Evolutionary conservation across 2,113 vertebrate species (phyloP), one percentile per base, ranked within the genome.

Genomic region (Bubo blakistoni): DNA sequence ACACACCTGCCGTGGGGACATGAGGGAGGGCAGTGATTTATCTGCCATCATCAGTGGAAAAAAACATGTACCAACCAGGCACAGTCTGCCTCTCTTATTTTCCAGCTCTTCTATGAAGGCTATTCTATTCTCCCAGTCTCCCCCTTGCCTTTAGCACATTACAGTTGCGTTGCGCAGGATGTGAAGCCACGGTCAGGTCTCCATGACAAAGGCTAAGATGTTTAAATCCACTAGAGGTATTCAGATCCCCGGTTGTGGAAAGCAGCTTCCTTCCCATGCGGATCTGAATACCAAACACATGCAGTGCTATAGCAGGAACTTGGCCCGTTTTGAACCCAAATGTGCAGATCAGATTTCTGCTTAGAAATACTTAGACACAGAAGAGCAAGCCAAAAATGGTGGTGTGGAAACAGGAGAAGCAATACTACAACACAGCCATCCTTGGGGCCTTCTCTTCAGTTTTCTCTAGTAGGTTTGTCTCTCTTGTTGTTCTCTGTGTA

Each of bases 291-390:
- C 78, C 84, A 47, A 94, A 55, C 57, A 92, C n/a, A 16, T 61
- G 61, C 58, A 88, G 21, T 44, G 20, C 58, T 85, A 13, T 26
- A 77, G 73, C 40, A 89, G 49, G 49, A 92, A 61, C 54, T 88
- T 71, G 44, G 91, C 69, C 63, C 16, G 2, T 94, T 96, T 84
- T 71, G 69, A 92, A 89, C 93, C 83, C 69, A 89, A 95, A 89
- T 30, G 20, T 49, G 47, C 13, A 85, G 86, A 86, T 95, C 94
- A 38, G 42, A 81, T 92, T 95, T 93, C 95, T 86, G 30, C 89
- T 81, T 79, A 71, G 72, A 92, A 86, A 90, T 72, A 47, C 51
- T 88, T 58, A n/a, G n/a, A 59, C 2, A 1, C 52, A 76, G 71
- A 88, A 42, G 47, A 88, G 24, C 32, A 84, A 86, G 76, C 5